Conservation (phyloP, 2,797 vertebrate species). For the Muraenolepis orangiensis region DNA sequence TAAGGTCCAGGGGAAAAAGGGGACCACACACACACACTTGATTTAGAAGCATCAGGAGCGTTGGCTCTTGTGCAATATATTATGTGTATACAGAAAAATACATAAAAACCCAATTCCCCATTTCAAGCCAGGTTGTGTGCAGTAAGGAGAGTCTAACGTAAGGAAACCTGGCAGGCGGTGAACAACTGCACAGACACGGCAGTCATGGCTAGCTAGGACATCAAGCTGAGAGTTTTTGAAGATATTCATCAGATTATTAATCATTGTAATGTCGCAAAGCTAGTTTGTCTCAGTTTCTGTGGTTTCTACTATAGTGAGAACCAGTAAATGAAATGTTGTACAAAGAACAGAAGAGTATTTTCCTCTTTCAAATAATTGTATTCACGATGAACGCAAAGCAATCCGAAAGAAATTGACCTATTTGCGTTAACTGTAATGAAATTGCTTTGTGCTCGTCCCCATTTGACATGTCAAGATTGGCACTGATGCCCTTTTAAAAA, state of each 20-base stretch:
- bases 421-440: neutral
- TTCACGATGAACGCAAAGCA: neutral
- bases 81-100: neutral
- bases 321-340: neutral
- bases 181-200: neutral
- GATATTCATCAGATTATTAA: too few relatives aligned
- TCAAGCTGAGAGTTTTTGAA: neutral
- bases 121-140: neutral
- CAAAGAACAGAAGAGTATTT: too few relatives aligned
- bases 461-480: too few relatives aligned
- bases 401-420: neutral
- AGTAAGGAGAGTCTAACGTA: neutral
- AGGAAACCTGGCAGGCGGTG: neutral
- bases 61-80: neutral
- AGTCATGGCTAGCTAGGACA: neutral
- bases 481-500: too few relatives aligned
- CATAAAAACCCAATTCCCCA: neutral
- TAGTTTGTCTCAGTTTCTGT: neutral
- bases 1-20: neutral
- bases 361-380: too few relatives aligned
- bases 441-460: neutral
- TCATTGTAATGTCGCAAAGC: neutral
- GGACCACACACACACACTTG: neutral
- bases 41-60: neutral
- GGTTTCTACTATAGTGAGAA: neutral